Conservation (phyloP, 2,888 invertebrate genomes). For the Drosophila pseudotalamancana region DNA sequence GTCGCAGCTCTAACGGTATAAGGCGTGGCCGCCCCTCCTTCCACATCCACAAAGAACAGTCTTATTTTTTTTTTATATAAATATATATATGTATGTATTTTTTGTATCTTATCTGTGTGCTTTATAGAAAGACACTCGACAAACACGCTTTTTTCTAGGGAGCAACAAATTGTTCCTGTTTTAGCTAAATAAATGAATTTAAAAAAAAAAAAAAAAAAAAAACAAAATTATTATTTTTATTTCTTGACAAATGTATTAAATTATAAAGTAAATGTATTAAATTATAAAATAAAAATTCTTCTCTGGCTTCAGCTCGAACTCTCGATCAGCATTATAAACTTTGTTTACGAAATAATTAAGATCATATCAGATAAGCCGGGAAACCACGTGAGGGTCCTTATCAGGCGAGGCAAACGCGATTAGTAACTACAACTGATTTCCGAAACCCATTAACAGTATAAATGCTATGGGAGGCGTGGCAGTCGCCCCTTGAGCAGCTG, state of each 20-base stretch:
- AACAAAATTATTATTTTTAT: too few relatives aligned
- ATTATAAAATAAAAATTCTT: neutral
- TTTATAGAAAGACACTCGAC: too few relatives aligned
- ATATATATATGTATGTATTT: too few relatives aligned
- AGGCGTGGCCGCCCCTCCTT: neutral
- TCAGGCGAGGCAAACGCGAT: neutral
- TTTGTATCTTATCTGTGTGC: neutral
- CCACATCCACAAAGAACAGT: neutral
- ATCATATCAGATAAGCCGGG: conserved; percentile 7
- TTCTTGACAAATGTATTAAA: too few relatives aligned
- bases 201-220: neutral
- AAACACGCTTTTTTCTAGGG: neutral
- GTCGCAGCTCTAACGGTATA: neutral
- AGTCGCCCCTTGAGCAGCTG: neutral
- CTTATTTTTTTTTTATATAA: neutral
- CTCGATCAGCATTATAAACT: neutral
- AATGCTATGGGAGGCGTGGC: neutral
- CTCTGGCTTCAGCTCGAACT: neutral
- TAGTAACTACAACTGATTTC: conserved; percentile 9
- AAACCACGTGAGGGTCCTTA: conserved; percentile 5
- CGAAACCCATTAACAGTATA: neutral
- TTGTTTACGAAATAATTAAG: neutral
- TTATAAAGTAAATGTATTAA: conserved; percentile 3
- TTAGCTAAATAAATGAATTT: conserved; percentile 2
- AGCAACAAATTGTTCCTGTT: neutral